phyloP scores from a whole-genome alignment of 2,888 invertebrate genomes.

The Biston betularia region DNA sequence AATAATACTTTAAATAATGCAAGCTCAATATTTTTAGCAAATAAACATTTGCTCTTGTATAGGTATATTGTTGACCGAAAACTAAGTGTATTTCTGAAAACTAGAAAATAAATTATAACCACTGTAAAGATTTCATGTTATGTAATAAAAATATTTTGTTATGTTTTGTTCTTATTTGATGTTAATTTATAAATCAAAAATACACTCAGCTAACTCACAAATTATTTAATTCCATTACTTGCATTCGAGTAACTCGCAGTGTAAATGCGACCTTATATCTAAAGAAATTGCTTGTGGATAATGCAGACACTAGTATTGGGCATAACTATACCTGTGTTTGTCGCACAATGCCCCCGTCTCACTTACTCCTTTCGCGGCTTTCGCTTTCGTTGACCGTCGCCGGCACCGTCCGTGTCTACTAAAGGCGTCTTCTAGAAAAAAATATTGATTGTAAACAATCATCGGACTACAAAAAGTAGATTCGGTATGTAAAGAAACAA shows the following conservation, averaged over 20 bases:
- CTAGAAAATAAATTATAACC: not conserved
- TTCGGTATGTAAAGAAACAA: too few species aligned
- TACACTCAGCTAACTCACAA: constrained; percentile 23
- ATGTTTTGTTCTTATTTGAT: constrained; percentile 18
- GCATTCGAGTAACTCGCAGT: constrained; percentile 22
- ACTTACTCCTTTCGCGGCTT: constrained; percentile 81
- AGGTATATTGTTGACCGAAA: constrained; percentile 5
- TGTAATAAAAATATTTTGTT: constrained; percentile 3
- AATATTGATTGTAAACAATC: constrained; percentile 18
- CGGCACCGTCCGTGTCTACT: constrained; percentile 71
- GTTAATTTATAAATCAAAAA: constrained; percentile 27
- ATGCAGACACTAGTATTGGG: constrained; percentile 23
- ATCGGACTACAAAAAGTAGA: too few species aligned
- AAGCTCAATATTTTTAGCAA: constrained; percentile 29
- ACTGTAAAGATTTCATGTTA: not conserved
- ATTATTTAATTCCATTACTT: constrained; percentile 19
- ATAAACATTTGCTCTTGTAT: constrained; percentile 26
- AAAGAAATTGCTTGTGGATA: constrained; percentile 30
- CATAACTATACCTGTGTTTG: constrained; percentile 35
- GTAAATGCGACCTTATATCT: constrained; percentile 19
- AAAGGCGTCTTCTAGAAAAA: constrained; percentile 56
- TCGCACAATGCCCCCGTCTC: constrained; percentile 28
- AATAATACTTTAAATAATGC: constrained; percentile 32
- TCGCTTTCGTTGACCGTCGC: constrained; percentile 80
- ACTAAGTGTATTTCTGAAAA: constrained; percentile 31